Evolutionary conservation across 2,888 invertebrate genomes (phyloP).

Genomic region (Tenodera sinensis): DNA sequence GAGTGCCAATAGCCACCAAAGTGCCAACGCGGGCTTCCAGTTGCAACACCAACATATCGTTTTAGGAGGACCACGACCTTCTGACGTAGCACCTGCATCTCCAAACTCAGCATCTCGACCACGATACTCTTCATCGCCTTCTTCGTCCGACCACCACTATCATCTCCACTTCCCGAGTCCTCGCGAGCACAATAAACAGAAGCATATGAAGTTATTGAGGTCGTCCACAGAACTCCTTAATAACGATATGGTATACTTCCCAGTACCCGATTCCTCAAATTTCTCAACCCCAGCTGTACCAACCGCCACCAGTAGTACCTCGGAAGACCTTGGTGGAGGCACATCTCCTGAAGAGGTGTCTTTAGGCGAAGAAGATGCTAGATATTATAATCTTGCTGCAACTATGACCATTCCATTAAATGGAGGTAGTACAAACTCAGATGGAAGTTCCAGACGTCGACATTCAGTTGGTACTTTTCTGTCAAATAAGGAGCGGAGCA

Average conservation of each 20-base stretch:
- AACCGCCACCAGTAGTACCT: constrained; percentile 28
- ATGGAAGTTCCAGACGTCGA: constrained; percentile 45
- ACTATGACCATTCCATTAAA: constrained; percentile 46
- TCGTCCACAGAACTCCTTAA: constrained; percentile 23
- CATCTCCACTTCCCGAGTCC: background rate
- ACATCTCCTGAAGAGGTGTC: constrained; percentile 56
- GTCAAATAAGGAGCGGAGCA: constrained; percentile 39
- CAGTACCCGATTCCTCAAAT: constrained; percentile 15
- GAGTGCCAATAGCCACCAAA: constrained; percentile 53
- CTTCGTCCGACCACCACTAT: background rate
- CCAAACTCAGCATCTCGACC: constrained; percentile 27
- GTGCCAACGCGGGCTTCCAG: background rate
- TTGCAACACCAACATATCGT: constrained; percentile 63
- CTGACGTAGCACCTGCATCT: constrained; percentile 63
- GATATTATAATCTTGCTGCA: constrained; percentile 52
- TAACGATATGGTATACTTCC: constrained; percentile 40
- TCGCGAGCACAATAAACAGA: background rate
- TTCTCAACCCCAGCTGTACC: constrained; percentile 27
- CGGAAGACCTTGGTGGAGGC: constrained; percentile 39
- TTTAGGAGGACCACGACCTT: constrained; percentile 65
- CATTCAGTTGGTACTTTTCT: constrained; percentile 68
- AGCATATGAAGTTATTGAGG: background rate
- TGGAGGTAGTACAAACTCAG: constrained; percentile 43
- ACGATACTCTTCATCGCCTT: background rate
- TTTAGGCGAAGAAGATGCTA: constrained; percentile 51